Evolutionary conservation across 2,113 vertebrate genomes (phyloP), one percentile per base, ranked within the genome.

Genomic region (Nycticorax nycticorax): DNA sequence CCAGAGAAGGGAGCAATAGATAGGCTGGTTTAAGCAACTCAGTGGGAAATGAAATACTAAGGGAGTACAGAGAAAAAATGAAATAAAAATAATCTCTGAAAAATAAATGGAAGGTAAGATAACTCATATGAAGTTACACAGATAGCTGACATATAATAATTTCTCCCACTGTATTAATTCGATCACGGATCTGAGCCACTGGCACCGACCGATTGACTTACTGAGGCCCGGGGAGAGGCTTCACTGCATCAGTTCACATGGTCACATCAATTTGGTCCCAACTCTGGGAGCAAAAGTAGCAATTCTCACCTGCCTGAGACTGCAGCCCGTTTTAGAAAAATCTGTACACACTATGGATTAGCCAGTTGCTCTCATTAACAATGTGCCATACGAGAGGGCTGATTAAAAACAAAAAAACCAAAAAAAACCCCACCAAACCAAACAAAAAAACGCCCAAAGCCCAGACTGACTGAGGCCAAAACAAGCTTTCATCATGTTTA

Each of bases 311-410:
- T 81, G 81, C 22, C 57, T 83, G 26, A 0, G 1, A 59, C 39
- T 48, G n/a, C 62, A 88, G 63, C 15, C 68, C 39, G 9, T 71
- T 94, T 92, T 53, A 94, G 79, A 73, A 91, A 96, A 93, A 90
- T 43, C 81, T 57, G 66, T 35, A 73, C 45, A 41, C 4, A 1
- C 67, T 69, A 56, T 12, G 27, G 85, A 92, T 93, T 59, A 94
- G 64, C 63, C 91, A 80, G 57, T 11, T 73, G 79, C 50, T 86
- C 55, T 80, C 72, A 93, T 85, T 91, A 94, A 82, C 45, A n/a
- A 19, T 6, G 28, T 69, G 63, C 80, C 59, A 73, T 41, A 20
- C 59, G 71, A 79, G 12, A 85, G 9, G 21, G 67, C 23, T 5
- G 1, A 82, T 67, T 14, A 72, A 53, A 15, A 30, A 28, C 33